A percentile compares a stretch with the other conserved stretches of the same genome.
phyloP scores from a whole-genome alignment of 1,140 invertebrate genomes.

The Dinoponera quadriceps region DNA sequence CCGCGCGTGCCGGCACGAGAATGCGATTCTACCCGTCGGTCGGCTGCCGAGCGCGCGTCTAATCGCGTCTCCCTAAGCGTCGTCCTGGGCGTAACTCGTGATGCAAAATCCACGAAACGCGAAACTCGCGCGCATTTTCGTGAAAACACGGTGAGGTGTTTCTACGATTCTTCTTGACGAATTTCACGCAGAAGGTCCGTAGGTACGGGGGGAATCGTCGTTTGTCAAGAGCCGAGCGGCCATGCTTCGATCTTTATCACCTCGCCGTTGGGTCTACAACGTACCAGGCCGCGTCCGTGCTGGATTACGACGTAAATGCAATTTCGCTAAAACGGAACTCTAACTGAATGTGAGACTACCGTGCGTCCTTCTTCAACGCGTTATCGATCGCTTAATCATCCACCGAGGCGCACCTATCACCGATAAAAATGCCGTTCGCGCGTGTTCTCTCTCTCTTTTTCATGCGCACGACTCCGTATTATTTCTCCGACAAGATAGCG shows the following conservation, averaged over 20 bases:
- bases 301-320: constrained; percentile 61
- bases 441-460: not conserved
- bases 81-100: not conserved
- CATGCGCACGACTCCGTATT: constrained; percentile 14
- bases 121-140: not conserved
- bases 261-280: constrained; percentile 22
- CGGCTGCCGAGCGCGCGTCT: constrained; percentile 25
- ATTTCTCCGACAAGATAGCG: not conserved
- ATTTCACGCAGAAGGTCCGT: not conserved
- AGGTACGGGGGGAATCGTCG: not conserved
- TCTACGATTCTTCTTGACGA: too few species aligned
- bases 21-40: constrained; percentile 35
- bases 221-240: not conserved
- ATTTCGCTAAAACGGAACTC: constrained; percentile 64
- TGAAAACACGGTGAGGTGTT: too few species aligned
- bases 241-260: constrained; percentile 48
- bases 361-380: constrained; percentile 65
- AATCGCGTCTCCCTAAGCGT: not conserved
- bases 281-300: not conserved
- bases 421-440: constrained; percentile 53
- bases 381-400: constrained; percentile 68
- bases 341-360: constrained; percentile 64
- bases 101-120: not conserved
- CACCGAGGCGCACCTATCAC: constrained; percentile 53
- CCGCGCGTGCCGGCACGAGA: constrained; percentile 9